Evolutionary conservation across 2,888 invertebrate genomes (phyloP).

Genomic region (Hirudinaria manillensis): DNA sequence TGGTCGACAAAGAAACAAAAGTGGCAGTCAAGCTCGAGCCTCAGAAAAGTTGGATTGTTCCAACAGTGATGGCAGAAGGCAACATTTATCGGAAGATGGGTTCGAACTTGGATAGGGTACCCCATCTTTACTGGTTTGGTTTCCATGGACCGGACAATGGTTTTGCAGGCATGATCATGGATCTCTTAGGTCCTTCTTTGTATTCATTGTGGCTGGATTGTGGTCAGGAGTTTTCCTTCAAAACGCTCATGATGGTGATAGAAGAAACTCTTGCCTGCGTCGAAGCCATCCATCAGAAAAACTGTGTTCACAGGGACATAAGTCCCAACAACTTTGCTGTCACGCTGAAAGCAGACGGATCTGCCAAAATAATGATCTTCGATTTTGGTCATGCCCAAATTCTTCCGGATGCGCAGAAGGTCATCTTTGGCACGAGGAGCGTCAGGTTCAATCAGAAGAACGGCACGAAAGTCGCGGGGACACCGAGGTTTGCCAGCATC

Average conservation of each 20-base stretch:
- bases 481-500: slow-evolving; percentile 36
- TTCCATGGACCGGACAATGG: slow-evolving; percentile 32
- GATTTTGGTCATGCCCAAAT: slow-evolving; percentile 55
- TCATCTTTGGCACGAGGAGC: slow-evolving; percentile 36
- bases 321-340: slow-evolving; percentile 54
- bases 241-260: slow-evolving; percentile 35
- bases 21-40: slow-evolving; percentile 39
- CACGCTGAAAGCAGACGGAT: slow-evolving; percentile 42
- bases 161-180: slow-evolving; percentile 36
- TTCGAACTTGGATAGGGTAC: slow-evolving; percentile 35
- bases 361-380: slow-evolving; percentile 43
- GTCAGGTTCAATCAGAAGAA: slow-evolving; percentile 40
- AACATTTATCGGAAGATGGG: slow-evolving; percentile 37
- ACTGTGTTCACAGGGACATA: slow-evolving; percentile 93
- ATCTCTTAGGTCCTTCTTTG: slow-evolving; percentile 36
- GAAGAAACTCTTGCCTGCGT: slow-evolving; percentile 36
- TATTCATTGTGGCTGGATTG: slow-evolving; percentile 33
- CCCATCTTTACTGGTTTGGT: slow-evolving; percentile 38
- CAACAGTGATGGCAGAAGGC: slow-evolving; percentile 37
- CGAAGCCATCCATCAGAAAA: slow-evolving; percentile 90
- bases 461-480: slow-evolving; percentile 34
- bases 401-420: slow-evolving; percentile 6
- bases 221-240: slow-evolving; percentile 32
- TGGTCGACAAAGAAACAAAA: background rate
- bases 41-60: slow-evolving; percentile 22